These are phyloP conservation scores for Heteropelma amictum DNA, from an alignment of 2,888 invertebrate genomes.

Conservation along the genomic window DNA sequence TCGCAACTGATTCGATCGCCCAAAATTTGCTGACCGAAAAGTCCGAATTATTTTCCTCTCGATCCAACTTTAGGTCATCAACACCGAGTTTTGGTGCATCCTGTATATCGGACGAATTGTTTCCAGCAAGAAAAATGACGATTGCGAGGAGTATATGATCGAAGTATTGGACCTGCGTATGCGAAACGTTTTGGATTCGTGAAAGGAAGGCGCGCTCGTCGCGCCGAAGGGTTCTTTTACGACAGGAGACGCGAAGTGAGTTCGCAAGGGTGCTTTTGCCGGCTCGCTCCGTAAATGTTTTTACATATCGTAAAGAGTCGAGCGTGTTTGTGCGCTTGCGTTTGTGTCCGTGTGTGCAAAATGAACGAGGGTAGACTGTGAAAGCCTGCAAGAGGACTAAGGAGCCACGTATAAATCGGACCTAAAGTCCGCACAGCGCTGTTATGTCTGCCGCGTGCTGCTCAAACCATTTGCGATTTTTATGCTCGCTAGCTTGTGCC, in stretches of 20 bases:
- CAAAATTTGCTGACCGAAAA: no score
- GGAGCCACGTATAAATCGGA: constrained; percentile 71
- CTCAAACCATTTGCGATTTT: constrained; percentile 68
- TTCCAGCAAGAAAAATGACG: constrained; percentile 49
- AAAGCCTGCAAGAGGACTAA: constrained; percentile 55
- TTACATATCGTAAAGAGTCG: constrained; percentile 71
- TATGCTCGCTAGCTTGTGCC: constrained; percentile 61
- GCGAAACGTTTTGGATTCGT: constrained; percentile 16
- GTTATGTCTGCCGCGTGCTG: constrained; percentile 69
- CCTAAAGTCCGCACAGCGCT: constrained; percentile 60
- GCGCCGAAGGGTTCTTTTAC: constrained; percentile 63
- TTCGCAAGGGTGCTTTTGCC: constrained; percentile 49
- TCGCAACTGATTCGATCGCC: no score
- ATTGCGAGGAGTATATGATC: constrained; percentile 41
- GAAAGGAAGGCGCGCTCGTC: constrained; percentile 33
- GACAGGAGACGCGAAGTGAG: constrained; percentile 57
- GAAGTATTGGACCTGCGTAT: constrained; percentile 24
- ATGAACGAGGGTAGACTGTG: not conserved
- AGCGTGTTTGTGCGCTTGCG: constrained; percentile 56
- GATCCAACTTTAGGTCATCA: no score
- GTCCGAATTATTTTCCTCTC: no score
- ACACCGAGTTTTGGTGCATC: no score
- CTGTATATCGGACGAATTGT: constrained; percentile 54
- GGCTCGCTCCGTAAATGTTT: constrained; percentile 60
- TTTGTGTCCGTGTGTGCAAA: not conserved